Evolutionary conservation across 2,888 invertebrate genomes (phyloP).

Genomic region (Latrodectus hesperus): DNA sequence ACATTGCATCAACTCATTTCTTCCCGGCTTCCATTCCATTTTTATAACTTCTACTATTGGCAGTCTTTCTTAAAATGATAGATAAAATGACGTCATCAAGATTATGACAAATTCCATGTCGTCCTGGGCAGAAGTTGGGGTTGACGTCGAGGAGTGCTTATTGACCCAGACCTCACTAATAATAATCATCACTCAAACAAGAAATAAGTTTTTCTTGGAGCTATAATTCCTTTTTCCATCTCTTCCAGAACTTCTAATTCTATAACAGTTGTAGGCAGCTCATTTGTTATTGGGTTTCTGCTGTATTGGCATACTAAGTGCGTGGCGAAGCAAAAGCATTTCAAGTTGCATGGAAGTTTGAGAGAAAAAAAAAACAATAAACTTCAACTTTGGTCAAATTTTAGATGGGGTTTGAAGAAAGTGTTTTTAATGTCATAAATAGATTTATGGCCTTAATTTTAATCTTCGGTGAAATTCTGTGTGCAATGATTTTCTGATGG

Average conservation of each 20-base stretch:
- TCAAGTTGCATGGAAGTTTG: too few relatives aligned
- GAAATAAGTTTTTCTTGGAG: constrained; percentile 29
- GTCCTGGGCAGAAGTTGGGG: not conserved
- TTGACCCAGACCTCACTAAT: constrained; percentile 38
- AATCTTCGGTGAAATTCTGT: too few relatives aligned
- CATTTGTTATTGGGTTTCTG: not conserved
- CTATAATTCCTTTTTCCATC: constrained; percentile 12
- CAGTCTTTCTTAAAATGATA: constrained; percentile 20
- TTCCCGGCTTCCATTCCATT: not conserved
- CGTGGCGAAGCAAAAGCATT: not conserved
- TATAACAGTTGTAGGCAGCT: not conserved
- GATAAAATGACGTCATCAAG: constrained; percentile 16
- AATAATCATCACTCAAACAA: constrained; percentile 41
- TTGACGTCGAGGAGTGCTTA: constrained; percentile 27
- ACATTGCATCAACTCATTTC: too few relatives aligned
- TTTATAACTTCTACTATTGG: constrained; percentile 5
- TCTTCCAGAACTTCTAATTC: not conserved
- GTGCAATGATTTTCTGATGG: too few relatives aligned
- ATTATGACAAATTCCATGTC: constrained; percentile 39
- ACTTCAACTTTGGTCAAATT: too few relatives aligned
- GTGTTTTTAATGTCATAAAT: too few relatives aligned
- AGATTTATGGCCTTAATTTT: too few relatives aligned
- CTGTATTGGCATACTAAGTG: constrained; percentile 1
- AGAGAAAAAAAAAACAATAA: too few relatives aligned
- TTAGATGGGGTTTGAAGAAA: too few relatives aligned